phyloP scores from a whole-genome alignment of 1,140 invertebrate genomes.

The Yoshiicerus persimilis region DNA sequence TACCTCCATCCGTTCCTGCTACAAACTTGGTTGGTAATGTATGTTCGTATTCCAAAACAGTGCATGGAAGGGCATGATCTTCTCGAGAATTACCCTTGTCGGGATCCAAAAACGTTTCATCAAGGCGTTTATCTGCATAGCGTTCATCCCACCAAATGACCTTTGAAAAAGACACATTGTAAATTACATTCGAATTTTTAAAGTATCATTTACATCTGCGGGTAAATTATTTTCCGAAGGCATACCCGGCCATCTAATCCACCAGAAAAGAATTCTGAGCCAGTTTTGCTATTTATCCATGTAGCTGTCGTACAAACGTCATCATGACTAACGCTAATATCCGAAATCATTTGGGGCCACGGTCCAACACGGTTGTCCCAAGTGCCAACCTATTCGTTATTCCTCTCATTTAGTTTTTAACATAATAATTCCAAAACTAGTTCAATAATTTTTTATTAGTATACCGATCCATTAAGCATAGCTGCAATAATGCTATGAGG shows the following conservation, averaged over 20 bases:
- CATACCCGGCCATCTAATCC: slow-evolving; percentile 81
- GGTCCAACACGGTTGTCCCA: slow-evolving; percentile 78
- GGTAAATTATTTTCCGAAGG: neutral
- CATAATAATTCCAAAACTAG: neutral
- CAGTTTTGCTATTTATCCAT: slow-evolving; percentile 83
- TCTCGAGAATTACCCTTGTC: slow-evolving; percentile 59
- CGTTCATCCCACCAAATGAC: slow-evolving; percentile 81
- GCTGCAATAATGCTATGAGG: slow-evolving; percentile 81
- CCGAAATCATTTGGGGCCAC: slow-evolving; percentile 66
- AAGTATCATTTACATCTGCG: neutral
- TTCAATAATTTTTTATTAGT: neutral
- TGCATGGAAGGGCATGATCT: slow-evolving; percentile 71
- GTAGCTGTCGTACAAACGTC: slow-evolving; percentile 75
- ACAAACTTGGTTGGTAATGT: slow-evolving; percentile 85
- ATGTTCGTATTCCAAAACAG: slow-evolving; percentile 83
- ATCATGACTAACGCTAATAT: slow-evolving; percentile 70
- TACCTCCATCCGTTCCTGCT: slow-evolving; percentile 72
- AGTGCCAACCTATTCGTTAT: slow-evolving; percentile 64
- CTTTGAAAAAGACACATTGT: slow-evolving; percentile 38
- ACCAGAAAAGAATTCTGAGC: slow-evolving; percentile 84
- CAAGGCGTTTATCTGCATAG: slow-evolving; percentile 76
- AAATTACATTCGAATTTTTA: neutral
- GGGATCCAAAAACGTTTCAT: slow-evolving; percentile 79
- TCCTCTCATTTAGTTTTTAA: neutral
- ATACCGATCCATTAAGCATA: slow-evolving; percentile 70